These are phyloP conservation scores for Eurystomus glaucurus DNA, from an alignment of 2,797 vertebrate species.

Conservation along the genomic window DNA sequence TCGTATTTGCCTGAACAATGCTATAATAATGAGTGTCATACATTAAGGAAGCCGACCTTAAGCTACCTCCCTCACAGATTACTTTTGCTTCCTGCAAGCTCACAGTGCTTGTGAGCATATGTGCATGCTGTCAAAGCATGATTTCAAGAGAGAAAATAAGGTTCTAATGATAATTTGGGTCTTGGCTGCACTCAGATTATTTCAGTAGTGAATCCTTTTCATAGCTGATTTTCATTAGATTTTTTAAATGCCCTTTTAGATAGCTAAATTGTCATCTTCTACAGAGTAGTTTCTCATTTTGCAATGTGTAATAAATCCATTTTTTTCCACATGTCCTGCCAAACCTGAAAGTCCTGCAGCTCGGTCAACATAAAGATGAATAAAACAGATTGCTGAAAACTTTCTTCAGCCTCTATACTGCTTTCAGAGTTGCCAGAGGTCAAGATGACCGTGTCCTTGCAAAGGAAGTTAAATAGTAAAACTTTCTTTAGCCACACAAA, in stretches of 20 bases:
- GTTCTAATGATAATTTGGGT: conserved; percentile 63
- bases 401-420: not conserved
- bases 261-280: not conserved
- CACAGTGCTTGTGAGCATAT: conserved; percentile 48
- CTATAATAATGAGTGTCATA: not conserved
- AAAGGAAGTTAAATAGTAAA: conserved; percentile 51
- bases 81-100: conserved; percentile 54
- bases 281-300: not conserved
- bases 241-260: not conserved
- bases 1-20: not conserved
- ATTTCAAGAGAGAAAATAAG: conserved; percentile 61
- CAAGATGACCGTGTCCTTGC: conserved; percentile 33
- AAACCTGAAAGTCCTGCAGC: conserved; percentile 43
- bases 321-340: conserved; percentile 3
- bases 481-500: conserved; percentile 36
- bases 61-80: conserved; percentile 58
- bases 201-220: conserved; percentile 30
- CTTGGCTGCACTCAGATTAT: conserved; percentile 10
- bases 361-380: conserved; percentile 30
- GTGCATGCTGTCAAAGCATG: conserved; percentile 62
- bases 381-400: conserved; percentile 43
- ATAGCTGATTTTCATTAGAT: not conserved
- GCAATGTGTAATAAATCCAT: not conserved
- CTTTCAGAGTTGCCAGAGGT: conserved; percentile 21
- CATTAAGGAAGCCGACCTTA: conserved; percentile 44